Base-by-base conservation (phyloP, 2,113 vertebrate genomes). In the Tinamus guttatus region DNA sequence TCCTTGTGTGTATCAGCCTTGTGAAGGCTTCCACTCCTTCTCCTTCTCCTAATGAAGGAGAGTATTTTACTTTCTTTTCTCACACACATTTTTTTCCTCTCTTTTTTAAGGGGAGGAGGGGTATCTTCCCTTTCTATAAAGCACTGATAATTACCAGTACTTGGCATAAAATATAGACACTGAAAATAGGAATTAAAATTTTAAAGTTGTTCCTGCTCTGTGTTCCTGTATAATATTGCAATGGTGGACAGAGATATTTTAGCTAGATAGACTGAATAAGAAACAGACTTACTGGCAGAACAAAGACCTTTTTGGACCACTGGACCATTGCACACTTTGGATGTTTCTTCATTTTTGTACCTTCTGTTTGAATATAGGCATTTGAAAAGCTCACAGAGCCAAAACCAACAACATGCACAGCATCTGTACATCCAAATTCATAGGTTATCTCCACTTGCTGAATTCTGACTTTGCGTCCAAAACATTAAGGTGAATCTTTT, bases 21-120 rank as follows among this genome's bases (percentile, higher is more conserved):
- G 47, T 0, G 0, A 36, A 3, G 11, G 19, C 7, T 87, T 86
- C 56, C 20, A 79, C 8, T 30, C 13, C 30, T 20, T n/a, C n/a
- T n/a, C n/a, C n/a, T 0, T 1, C 7, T 85, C 58, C 17, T 20
- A 67, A 3, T 1, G 49, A 27, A 30, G 30, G 30, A 58, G 28
- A 58, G 30, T 58, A 58, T 32, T 36, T 41, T 67, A 34, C 41
- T 36, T 56, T 81, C 25, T 70, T 60, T 43, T 16, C 11, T 36
- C 60, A 59, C 34, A 30, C 32, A n/a, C 4, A 12, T 86, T 81
- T 24, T 49, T 2, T 3, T 4, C 3, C 11, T 4, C 9, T 20
- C 51, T 52, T 27, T 83, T 40, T 18, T 4, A 9, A 30, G 28
- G 28, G 15, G 27, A 28, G 30, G 30, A 30, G 11, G 30, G 16